Base-by-base conservation (phyloP, 92 coral and sea anemone species). In the Virgularia gustaviana region DNA sequence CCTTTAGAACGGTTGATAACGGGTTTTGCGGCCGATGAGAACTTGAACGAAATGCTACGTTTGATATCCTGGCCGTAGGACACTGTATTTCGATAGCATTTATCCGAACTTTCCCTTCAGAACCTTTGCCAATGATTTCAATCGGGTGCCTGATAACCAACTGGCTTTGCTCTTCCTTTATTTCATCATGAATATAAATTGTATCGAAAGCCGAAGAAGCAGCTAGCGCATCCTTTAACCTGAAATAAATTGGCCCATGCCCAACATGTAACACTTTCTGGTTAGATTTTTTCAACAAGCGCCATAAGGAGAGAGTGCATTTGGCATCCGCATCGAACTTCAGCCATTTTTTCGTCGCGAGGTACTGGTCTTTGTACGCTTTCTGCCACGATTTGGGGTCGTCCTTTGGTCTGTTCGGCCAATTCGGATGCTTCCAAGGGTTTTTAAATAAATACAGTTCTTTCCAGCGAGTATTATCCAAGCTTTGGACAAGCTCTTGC, bases 381-480 rank as follows among this genome's bases (percentile, higher is more conserved):
- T 77, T 85, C 64, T 92, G 90, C 98, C 98, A 92, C 19, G 98
- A 92, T 4, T 83, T 75, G 9, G 98, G 98, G 27, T 92, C 98
- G 39, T 85, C 82, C 41, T 79, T 78, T 3, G 96, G 81, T 67
- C 63, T 78, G 62, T 83, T 89, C 30, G 98, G 98, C 98, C 98
- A 92, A 76, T 89, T 89, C 13, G 98, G 98, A 81, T 92, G 96
- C 62, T 85, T 84, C 98, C 98, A 92, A 44, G 85, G 85, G 66
- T 92, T 89, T 12, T 84, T 79, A 11, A 84, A 76, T 49, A 92
- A 79, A 64, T 84, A 92, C 11, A 92, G 85, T 55, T 85, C 84
- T 33, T 89, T 92, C 98, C 98, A 92, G 20, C 98, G 86, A 0
- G 98, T 92, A 44, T 89, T 89, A 54, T 92, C 98, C 25, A 92